Evolutionary conservation across 1,140 invertebrate species (phyloP).

Genomic region (Calliphora vicina): DNA sequence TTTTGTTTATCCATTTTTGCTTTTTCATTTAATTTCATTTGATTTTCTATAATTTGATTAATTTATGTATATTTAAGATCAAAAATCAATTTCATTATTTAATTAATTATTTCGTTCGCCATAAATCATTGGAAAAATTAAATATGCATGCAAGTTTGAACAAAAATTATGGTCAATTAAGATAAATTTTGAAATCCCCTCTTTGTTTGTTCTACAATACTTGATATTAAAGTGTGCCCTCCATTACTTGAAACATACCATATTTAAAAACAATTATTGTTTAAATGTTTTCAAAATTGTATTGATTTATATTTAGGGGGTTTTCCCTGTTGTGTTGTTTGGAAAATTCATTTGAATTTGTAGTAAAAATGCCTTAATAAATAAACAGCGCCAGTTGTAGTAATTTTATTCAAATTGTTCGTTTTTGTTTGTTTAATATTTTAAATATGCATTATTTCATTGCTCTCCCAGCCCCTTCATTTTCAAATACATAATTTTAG

Average conservation of each 20-base stretch:
- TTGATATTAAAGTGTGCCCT: neutral
- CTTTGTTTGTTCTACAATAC: too few relatives aligned
- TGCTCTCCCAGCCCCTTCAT: too few relatives aligned
- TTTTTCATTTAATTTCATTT: neutral
- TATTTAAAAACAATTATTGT: neutral
- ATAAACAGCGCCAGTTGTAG: too few relatives aligned
- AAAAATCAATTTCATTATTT: constrained; percentile 4
- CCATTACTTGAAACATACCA: neutral
- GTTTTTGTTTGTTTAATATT: neutral
- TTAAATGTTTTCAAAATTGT: neutral
- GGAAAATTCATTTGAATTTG: neutral
- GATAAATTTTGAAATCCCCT: neutral
- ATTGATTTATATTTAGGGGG: neutral
- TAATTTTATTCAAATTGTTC: neutral
- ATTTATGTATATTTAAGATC: neutral
- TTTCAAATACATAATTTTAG: too few relatives aligned
- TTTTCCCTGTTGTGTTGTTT: neutral
- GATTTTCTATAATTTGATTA: neutral
- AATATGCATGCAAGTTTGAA: neutral
- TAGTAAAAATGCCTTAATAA: neutral
- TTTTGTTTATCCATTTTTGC: neutral
- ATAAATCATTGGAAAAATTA: neutral
- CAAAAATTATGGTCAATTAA: neutral
- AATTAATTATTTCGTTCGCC: neutral
- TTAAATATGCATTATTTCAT: neutral